Evolutionary conservation across 2,888 invertebrate species (phyloP).

Genomic region (Drosophila buzzatii): DNA sequence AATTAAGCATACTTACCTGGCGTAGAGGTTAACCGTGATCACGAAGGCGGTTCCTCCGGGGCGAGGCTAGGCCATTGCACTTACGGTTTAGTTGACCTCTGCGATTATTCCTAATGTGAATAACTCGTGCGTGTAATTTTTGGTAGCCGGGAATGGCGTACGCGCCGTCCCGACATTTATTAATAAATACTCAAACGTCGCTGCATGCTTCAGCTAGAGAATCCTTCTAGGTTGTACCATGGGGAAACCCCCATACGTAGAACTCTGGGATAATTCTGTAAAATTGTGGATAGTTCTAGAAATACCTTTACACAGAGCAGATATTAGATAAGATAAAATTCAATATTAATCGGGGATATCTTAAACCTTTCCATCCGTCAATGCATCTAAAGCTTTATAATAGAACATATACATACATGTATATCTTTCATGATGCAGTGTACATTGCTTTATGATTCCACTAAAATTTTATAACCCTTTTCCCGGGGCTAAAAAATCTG

Average conservation of each 20-base stretch:
- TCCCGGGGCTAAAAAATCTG: slow-evolving; percentile 14
- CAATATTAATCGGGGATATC: neutral
- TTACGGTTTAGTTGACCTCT: slow-evolving; percentile 90
- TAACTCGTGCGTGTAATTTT: slow-evolving; percentile 90
- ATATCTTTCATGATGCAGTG: slow-evolving; percentile 3
- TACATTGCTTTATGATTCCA: slow-evolving; percentile 16
- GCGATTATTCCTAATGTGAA: slow-evolving; percentile 91
- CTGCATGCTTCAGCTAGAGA: too few species aligned
- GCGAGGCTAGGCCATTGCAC: slow-evolving; percentile 87
- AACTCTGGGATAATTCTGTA: neutral
- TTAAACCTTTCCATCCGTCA: neutral
- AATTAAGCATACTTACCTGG: slow-evolving; percentile 77
- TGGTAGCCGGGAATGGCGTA: slow-evolving; percentile 89
- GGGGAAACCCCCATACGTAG: neutral
- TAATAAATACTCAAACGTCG: too few species aligned
- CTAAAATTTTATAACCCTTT: slow-evolving; percentile 18
- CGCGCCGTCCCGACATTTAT: slow-evolving; percentile 87
- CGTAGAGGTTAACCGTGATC: slow-evolving; percentile 82
- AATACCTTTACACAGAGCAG: too few species aligned
- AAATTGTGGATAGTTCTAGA: neutral
- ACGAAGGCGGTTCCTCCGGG: slow-evolving; percentile 50
- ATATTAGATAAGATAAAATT: neutral
- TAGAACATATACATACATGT: slow-evolving; percentile 4
- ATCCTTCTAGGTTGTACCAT: neutral
- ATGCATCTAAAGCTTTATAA: slow-evolving; percentile 10